phyloP scores from a whole-genome alignment of 2,797 vertebrate species.

The Onychomys torridus region DNA sequence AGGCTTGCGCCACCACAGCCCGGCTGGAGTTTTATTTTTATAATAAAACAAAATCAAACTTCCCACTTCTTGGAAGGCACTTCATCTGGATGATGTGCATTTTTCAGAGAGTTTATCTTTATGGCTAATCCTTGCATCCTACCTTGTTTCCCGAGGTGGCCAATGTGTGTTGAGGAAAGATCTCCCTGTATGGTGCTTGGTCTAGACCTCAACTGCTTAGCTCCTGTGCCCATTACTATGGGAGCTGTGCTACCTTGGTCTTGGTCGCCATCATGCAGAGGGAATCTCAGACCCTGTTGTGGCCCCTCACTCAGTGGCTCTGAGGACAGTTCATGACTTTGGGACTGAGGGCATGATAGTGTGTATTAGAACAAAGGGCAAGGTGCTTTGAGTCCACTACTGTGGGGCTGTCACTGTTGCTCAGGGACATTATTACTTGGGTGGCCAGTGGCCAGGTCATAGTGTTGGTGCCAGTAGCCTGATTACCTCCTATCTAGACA shows the following conservation, averaged over 20 bases:
- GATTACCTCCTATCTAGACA: neutral
- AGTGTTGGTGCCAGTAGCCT: neutral
- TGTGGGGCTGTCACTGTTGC: no score
- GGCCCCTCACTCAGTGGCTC: neutral
- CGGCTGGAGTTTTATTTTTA: neutral
- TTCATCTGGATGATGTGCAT: neutral
- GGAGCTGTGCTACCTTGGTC: neutral
- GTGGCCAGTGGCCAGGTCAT: neutral
- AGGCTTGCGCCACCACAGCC: no score
- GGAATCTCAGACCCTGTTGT: neutral
- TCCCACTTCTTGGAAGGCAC: neutral
- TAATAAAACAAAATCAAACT: neutral
- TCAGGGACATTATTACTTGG: no score
- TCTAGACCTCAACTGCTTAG: no score
- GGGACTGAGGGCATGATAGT: neutral
- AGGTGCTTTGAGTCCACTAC: neutral
- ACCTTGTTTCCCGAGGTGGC: neutral
- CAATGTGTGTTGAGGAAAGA: neutral
- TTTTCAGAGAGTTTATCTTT: neutral
- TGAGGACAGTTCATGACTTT: neutral
- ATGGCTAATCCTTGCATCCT: neutral
- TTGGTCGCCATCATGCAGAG: neutral
- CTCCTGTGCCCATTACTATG: neutral
- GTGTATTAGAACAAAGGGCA: neutral
- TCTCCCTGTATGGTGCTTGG: neutral